Conservation (phyloP, 1,140 invertebrate genomes). For the Heliconius nattereri region DNA sequence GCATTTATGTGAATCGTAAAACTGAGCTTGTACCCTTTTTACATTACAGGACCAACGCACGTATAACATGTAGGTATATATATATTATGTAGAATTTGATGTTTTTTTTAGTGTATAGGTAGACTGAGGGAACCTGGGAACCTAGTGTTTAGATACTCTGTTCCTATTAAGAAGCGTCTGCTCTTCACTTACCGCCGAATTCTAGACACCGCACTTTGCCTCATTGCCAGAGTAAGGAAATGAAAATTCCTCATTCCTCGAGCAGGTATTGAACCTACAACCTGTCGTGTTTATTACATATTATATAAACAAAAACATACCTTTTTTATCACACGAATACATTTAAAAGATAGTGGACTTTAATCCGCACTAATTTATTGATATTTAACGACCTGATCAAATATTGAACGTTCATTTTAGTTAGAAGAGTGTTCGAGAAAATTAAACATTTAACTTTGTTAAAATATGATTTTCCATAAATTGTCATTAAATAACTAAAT, state of each 20-base stretch:
- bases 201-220: no score
- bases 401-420: neutral
- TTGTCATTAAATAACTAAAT: neutral
- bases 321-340: constrained; percentile 30
- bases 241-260: no score
- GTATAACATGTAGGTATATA: constrained; percentile 15
- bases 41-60: constrained; percentile 55
- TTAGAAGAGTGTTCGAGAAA: neutral
- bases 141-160: no score
- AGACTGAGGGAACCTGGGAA: no score
- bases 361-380: constrained; percentile 23
- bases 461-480: neutral
- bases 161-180: no score
- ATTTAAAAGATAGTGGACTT: constrained; percentile 35
- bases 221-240: no score
- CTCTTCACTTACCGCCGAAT: no score
- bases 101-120: no score
- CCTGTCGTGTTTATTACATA: no score
- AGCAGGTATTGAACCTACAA: no score
- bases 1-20: constrained; percentile 75
- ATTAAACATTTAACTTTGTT: neutral
- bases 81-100: no score
- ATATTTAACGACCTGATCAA: constrained; percentile 14
- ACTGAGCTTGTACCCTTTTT: constrained; percentile 63
- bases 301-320: constrained; percentile 49